Percentiles rank a stretch among this genome's conserved stretches.
Evolutionary conservation across 2,797 vertebrate genomes (phyloP).

Genomic region (Rhincodon typus): DNA sequence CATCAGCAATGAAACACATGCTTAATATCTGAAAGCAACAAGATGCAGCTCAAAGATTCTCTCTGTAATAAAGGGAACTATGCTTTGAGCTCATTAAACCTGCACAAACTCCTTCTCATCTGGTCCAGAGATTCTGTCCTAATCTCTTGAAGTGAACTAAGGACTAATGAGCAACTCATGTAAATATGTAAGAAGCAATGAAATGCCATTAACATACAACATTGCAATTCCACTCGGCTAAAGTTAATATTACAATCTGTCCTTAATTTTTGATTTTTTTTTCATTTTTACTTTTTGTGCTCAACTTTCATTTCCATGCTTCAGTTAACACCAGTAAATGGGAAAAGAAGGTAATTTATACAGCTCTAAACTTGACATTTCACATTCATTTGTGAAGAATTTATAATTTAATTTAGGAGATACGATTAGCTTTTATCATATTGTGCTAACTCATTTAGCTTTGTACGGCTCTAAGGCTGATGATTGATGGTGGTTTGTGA

Average conservation of each 20-base stretch:
- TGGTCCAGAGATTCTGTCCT: neutral
- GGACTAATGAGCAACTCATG: neutral
- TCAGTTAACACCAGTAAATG: neutral
- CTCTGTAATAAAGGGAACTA: neutral
- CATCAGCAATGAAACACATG: too few species aligned
- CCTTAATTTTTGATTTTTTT: neutral
- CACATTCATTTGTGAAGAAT: too few species aligned
- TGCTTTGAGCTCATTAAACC: neutral
- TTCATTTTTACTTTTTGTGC: too few species aligned
- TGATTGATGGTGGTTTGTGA: slow-evolving; percentile 15
- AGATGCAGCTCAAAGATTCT: neutral
- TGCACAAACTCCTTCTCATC: neutral
- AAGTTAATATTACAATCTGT: neutral
- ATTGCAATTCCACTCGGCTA: neutral
- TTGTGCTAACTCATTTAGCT: slow-evolving; percentile 28
- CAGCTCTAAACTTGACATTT: neutral
- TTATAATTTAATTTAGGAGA: slow-evolving; percentile 23
- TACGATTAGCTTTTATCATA: slow-evolving; percentile 26
- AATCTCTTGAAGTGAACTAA: neutral
- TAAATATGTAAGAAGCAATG: neutral
- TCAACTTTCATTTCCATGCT: too few species aligned
- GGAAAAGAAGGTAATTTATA: slow-evolving; percentile 19
- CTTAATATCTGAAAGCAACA: neutral
- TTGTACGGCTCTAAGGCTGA: too few species aligned
- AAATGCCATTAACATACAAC: neutral